phyloP scores from a whole-genome alignment of 2,888 invertebrate genomes.

The Mythimna ferrago region DNA sequence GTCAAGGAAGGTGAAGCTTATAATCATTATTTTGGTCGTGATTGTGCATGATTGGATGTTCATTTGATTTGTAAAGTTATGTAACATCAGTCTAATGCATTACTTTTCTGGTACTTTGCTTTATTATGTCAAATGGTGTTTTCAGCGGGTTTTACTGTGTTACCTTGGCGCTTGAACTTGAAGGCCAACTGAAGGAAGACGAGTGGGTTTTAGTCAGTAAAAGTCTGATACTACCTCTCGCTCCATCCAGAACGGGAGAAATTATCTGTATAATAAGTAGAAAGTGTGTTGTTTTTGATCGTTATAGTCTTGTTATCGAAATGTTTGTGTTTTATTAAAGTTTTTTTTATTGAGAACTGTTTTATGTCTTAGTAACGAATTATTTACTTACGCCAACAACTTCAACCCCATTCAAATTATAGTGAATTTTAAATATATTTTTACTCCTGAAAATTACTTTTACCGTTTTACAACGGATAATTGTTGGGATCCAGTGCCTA shows the following conservation, averaged over 20 bases:
- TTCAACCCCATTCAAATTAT: not conserved
- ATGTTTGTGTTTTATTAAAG: not conserved
- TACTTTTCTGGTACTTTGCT: constrained; percentile 24
- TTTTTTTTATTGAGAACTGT: not conserved
- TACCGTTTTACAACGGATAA: constrained; percentile 56
- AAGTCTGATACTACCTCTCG: too few species aligned
- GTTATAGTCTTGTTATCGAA: not conserved
- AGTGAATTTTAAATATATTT: not conserved
- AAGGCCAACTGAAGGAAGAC: too few species aligned
- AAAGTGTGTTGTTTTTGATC: not conserved
- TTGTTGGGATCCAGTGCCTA: constrained; percentile 45
- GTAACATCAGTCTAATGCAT: not conserved
- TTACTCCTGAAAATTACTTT: constrained; percentile 28
- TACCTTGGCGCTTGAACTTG: too few species aligned
- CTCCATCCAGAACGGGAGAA: too few species aligned
- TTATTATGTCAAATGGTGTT: not conserved
- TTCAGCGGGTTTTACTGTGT: not conserved
- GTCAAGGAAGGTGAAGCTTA: constrained; percentile 20
- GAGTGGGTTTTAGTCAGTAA: too few species aligned
- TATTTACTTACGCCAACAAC: not conserved
- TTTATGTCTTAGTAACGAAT: not conserved
- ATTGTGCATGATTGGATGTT: constrained; percentile 13
- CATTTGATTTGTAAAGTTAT: constrained; percentile 11
- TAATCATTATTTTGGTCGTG: constrained; percentile 25
- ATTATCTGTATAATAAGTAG: not conserved